A percentile compares a stretch with the other conserved stretches of the same genome.
Conservation (phyloP, 2,797 vertebrate species). For the Gobionotothen gibberifrons region DNA sequence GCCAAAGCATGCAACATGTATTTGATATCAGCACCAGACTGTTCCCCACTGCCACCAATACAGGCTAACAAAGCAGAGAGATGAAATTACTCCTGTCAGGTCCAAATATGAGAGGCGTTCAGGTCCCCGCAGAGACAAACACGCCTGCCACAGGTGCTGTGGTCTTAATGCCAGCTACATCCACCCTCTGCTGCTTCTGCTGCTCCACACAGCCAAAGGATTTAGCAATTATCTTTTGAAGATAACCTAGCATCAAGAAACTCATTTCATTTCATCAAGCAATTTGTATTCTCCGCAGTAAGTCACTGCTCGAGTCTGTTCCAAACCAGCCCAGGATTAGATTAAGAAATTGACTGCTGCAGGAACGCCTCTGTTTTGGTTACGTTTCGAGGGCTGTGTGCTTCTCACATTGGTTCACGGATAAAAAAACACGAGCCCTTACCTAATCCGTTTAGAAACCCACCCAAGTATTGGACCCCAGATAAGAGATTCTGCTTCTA, state of each 20-base stretch:
- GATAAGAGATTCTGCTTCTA: neutral
- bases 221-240: slow-evolving; percentile 64
- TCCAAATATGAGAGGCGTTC: slow-evolving; percentile 35
- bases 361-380: slow-evolving; percentile 43
- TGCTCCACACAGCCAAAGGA: slow-evolving; percentile 51
- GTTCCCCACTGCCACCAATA: slow-evolving; percentile 36
- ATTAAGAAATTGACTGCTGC: slow-evolving; percentile 53
- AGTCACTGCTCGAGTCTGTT: slow-evolving; percentile 40
- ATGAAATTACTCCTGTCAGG: slow-evolving; percentile 40
- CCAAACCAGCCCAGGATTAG: slow-evolving; percentile 41
- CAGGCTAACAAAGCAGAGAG: slow-evolving; percentile 32
- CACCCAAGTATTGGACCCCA: slow-evolving; percentile 9
- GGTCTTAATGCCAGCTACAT: slow-evolving; percentile 45
- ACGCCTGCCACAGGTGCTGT: slow-evolving; percentile 37
- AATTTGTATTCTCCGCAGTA: slow-evolving; percentile 63
- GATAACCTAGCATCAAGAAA: slow-evolving; percentile 61
- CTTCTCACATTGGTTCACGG: slow-evolving; percentile 9
- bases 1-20: slow-evolving; percentile 51
- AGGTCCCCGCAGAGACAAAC: slow-evolving; percentile 35
- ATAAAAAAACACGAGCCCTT: slow-evolving; percentile 16
- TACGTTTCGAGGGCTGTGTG: slow-evolving; percentile 16
- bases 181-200: slow-evolving; percentile 36
- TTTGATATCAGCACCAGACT: slow-evolving; percentile 51
- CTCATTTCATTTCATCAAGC: slow-evolving; percentile 60
- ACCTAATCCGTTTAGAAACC: slow-evolving; percentile 38